Conservation (phyloP, 2,888 invertebrate species). For the Andrena haemorrhoa region DNA sequence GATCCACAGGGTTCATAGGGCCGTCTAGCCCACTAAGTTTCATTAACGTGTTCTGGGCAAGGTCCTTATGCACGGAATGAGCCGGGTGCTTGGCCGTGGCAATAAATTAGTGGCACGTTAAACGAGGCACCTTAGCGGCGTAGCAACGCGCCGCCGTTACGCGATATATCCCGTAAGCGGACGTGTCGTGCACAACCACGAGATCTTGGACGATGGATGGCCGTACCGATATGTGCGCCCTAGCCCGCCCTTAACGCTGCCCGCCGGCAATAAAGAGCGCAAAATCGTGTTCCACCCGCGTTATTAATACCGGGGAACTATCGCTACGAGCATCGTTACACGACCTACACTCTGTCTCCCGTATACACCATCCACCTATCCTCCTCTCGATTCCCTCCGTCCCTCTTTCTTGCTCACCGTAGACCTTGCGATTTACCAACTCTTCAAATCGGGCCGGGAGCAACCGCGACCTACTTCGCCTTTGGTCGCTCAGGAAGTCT, state of each 20-base stretch:
- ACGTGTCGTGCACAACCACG: conserved; percentile 72
- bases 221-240: conserved; percentile 63
- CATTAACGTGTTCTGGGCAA: conserved; percentile 60
- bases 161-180: conserved; percentile 77
- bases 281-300: conserved; percentile 71
- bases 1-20: conserved; percentile 20
- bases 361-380: conserved; percentile 9
- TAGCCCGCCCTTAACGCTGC: conserved; percentile 64
- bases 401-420: neutral
- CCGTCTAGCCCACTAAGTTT: conserved; percentile 52
- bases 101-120: conserved; percentile 70
- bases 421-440: conserved; percentile 56
- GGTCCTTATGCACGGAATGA: conserved; percentile 46
- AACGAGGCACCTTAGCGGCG: conserved; percentile 69
- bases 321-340: conserved; percentile 68
- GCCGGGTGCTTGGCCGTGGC: conserved; percentile 40
- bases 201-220: conserved; percentile 73
- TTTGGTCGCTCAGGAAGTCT: too few species aligned
- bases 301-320: conserved; percentile 73
- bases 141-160: conserved; percentile 65
- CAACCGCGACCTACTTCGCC: conserved; percentile 12
- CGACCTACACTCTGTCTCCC: conserved; percentile 34
- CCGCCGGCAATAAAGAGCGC: conserved; percentile 71
- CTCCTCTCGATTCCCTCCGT: conserved; percentile 4
- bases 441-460: conserved; percentile 54